Conservation (phyloP, 1,140 invertebrate genomes). For the Zaprionus vittiger region DNA sequence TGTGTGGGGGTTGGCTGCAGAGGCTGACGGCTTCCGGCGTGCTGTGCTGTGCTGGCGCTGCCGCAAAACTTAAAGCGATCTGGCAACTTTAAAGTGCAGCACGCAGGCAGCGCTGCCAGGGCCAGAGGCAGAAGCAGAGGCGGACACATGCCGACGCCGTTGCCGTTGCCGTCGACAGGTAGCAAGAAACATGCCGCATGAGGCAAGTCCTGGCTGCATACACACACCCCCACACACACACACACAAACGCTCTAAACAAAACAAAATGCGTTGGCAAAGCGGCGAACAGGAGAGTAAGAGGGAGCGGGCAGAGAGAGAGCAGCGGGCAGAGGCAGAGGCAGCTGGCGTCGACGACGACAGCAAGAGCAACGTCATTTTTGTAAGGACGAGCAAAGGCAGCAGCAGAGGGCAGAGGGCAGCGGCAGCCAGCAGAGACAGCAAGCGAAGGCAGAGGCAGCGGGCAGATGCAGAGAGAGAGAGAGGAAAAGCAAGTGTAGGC, state of each 20-base stretch:
- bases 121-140: background rate
- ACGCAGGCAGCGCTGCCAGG: constrained; percentile 6
- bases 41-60: constrained; percentile 40
- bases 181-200: constrained; percentile 65
- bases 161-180: constrained; percentile 28
- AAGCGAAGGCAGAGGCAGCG: background rate
- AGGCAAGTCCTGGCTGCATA: constrained; percentile 27
- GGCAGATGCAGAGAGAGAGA: background rate
- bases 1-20: constrained; percentile 29
- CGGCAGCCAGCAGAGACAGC: background rate
- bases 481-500: constrained; percentile 66
- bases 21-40: constrained; percentile 32
- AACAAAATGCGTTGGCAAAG: constrained; percentile 80
- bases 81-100: constrained; percentile 58
- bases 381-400: constrained; percentile 24
- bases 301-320: background rate
- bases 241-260: constrained; percentile 68
- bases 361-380: constrained; percentile 76
- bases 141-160: background rate
- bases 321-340: background rate
- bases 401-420: background rate
- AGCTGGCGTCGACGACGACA: constrained; percentile 64
- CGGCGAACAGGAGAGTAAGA: constrained; percentile 29
- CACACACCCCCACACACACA: constrained; percentile 30
- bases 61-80: constrained; percentile 38